phyloP scores from a whole-genome alignment of 2,797 vertebrate genomes.

The Fistularia commersonii region DNA sequence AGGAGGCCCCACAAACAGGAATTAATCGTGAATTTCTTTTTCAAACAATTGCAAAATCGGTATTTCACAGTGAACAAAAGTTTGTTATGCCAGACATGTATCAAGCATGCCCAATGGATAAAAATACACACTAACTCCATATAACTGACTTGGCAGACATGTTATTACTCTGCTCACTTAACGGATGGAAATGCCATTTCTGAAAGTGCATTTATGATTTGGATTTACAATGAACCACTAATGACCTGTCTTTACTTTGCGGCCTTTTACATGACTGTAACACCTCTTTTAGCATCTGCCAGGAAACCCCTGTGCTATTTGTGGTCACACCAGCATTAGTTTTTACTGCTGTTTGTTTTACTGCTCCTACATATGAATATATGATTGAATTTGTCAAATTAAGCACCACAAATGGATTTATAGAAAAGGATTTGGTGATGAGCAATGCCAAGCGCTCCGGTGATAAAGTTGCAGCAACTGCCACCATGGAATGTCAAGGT shows the following conservation, averaged over 20 bases:
- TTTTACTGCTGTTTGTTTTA: conserved; percentile 67
- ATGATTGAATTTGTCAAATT: conserved; percentile 47
- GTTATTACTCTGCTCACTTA: conserved; percentile 47
- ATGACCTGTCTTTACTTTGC: conserved; percentile 64
- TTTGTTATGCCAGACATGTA: conserved; percentile 35
- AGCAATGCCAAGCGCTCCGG: conserved; percentile 16
- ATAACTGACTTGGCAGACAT: conserved; percentile 38
- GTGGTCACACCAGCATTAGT: conserved; percentile 54
- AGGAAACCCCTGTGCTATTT: conserved; percentile 64
- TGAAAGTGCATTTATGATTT: conserved; percentile 61
- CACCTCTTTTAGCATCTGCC: conserved; percentile 69
- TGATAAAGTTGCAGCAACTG: conserved; percentile 27
- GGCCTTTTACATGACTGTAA: conserved; percentile 66
- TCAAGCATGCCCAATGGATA: conserved; percentile 25
- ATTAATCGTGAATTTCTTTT: conserved; percentile 18
- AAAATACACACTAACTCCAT: conserved; percentile 33
- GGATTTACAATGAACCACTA: conserved; percentile 68
- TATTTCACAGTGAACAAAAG: conserved; percentile 27
- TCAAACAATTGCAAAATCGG: conserved; percentile 36
- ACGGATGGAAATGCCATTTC: conserved; percentile 63
- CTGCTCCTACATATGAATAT: conserved; percentile 40
- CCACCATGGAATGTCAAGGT: conserved; percentile 22
- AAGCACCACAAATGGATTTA: conserved; percentile 35
- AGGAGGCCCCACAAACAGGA: conserved; percentile 30
- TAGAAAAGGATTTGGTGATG: conserved; percentile 22